These are phyloP conservation scores for Pristionchus exspectatus DNA, from an alignment of 2,888 invertebrate species.

Conservation along the genomic window DNA sequence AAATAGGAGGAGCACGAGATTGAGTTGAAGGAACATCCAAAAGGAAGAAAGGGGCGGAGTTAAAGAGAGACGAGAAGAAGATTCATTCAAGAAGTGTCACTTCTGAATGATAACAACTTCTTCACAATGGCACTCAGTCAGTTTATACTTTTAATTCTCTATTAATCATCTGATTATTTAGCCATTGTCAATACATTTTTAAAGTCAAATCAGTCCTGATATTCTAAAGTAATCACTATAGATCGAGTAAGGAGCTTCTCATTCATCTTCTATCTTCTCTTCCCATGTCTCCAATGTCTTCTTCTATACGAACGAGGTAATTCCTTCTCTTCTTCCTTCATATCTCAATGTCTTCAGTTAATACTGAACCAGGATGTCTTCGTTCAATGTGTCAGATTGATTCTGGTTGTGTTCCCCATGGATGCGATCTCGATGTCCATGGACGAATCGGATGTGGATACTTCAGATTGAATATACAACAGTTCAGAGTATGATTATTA, in stretches of 20 bases:
- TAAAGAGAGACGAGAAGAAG: background rate
- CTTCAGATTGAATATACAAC: conserved; percentile 77
- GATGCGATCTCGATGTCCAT: conserved; percentile 73
- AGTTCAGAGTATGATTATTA: conserved; percentile 69
- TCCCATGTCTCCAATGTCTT: conserved; percentile 48
- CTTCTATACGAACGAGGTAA: conserved; percentile 60
- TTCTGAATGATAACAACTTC: conserved; percentile 29
- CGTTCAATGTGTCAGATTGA: conserved; percentile 77
- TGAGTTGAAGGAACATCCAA: background rate
- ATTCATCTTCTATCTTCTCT: conserved; percentile 36
- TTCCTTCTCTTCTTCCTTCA: background rate
- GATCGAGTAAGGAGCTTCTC: conserved; percentile 32
- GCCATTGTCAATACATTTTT: no score
- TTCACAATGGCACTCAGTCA: conserved; percentile 22
- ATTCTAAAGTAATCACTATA: background rate
- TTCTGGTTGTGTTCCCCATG: conserved; percentile 75
- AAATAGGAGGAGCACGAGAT: background rate
- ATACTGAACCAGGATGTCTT: conserved; percentile 74
- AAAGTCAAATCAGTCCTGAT: no score
- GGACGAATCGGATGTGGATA: conserved; percentile 77
- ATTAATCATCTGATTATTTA: background rate
- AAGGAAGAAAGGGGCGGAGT: conserved; percentile 20
- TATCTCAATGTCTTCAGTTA: conserved; percentile 59
- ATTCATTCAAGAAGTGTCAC: conserved; percentile 7
- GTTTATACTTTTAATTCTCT: background rate